Evolutionary conservation across 2,888 invertebrate species (phyloP).

Genomic region (Caprella mutica): DNA sequence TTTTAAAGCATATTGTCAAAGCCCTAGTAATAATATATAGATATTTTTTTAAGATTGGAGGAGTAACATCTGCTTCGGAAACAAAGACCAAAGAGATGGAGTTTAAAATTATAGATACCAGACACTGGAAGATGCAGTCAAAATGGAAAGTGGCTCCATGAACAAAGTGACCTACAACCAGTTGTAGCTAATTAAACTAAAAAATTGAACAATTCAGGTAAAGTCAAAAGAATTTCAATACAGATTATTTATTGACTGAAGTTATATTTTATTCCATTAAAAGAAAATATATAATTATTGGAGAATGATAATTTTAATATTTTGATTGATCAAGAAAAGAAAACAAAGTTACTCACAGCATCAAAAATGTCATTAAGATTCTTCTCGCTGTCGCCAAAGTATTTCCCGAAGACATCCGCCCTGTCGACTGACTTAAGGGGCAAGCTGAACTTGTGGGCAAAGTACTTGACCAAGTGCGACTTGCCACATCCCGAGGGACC

Average conservation of each 20-base stretch:
- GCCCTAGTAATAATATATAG: no score
- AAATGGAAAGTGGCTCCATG: no score
- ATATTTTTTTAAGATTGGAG: no score
- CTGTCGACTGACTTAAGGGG: constrained; percentile 19
- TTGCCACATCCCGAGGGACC: constrained; percentile 32
- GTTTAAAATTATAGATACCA: no score
- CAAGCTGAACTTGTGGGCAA: constrained; percentile 20
- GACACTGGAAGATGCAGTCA: no score
- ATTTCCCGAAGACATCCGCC: constrained; percentile 29
- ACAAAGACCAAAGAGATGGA: no score
- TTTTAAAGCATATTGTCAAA: no score
- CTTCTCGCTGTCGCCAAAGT: constrained; percentile 31
- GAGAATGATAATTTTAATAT: not conserved
- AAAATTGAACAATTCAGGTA: no score
- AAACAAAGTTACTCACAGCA: constrained; percentile 9
- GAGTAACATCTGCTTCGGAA: no score
- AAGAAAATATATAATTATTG: not conserved
- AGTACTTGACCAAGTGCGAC: constrained; percentile 12
- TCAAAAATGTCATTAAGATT: constrained; percentile 22
- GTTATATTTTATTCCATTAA: not conserved
- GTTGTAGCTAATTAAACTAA: no score
- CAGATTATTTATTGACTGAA: not conserved
- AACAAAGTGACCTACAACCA: no score
- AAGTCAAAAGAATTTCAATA: no score
- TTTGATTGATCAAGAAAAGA: not conserved